Base-by-base conservation (phyloP, 2,888 invertebrate genomes). In the Drosophila nr. perissopoda region DNA sequence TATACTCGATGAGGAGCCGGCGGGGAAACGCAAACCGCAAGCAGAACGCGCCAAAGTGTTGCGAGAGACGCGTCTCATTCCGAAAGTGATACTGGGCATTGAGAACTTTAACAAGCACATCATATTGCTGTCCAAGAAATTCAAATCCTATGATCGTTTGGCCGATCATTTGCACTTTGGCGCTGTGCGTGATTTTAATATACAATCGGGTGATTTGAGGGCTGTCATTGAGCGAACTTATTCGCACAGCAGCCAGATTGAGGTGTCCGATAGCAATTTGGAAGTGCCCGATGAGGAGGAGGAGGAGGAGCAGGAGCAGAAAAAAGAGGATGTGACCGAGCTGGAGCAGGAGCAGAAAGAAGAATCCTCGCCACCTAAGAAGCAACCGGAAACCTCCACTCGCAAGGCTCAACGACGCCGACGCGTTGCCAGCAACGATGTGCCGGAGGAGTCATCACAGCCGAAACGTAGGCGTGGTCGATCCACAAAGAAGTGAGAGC, bases 21-120 rank as follows among this genome's bases (percentile, higher is more conserved):
- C 70, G 1, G 92, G 91, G 18, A 93, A 91, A 56, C 78, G 87
- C n/a, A 94, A 94, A 74, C 91, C 92, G 0, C 87, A 92, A 48
- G 92, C 92, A 0, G 93, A 93, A 67, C 92, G 93, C 59, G 94
- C 93, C 11, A 95, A 94, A 91, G 94, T 95, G 29, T 89, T 95
- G 38, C 93, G 94, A 42, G 95, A 95, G 91, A 95, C 95, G 0
- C 94, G 94, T 80, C 91, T 94, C 33, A 95, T 96, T 84, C 96
- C 96, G 4, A 94, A 94, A 83, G 93, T 95, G 0, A 94, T 96
- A 31, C 94, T 94, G 72, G 95, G 94, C 82, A 94, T 95, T 54
- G 96, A 96, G 91, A 94, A 94, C 77, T 95, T 95, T 78, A 94
- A 94, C 69, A 95, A 94, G 83, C 94, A 93, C 69, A 93, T 95